These are phyloP conservation scores for Carlito syrichta DNA, from an alignment of 2,113 vertebrate genomes.

Conservation along the genomic window DNA sequence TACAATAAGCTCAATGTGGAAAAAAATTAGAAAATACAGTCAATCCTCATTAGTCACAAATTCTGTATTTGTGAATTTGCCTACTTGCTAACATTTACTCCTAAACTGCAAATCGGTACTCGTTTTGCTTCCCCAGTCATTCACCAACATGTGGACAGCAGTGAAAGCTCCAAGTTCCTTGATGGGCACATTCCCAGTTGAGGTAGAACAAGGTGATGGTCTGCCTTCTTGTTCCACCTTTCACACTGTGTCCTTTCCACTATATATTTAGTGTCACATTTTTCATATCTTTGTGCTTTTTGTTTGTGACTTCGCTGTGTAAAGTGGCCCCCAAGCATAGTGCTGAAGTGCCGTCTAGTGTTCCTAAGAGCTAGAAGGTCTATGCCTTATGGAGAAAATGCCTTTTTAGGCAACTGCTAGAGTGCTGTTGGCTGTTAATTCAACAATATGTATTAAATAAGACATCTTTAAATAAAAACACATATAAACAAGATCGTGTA, in stretches of 20 bases:
- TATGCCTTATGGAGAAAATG: neutral
- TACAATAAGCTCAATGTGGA: neutral
- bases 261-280: neutral
- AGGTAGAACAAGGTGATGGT: neutral
- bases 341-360: neutral
- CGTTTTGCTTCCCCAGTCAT: neutral
- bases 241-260: neutral
- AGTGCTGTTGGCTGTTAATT: neutral
- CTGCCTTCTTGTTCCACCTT: neutral
- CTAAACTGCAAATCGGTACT: neutral
- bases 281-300: constrained; percentile 8
- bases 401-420: neutral
- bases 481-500: neutral
- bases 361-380: neutral
- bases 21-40: constrained; percentile 12
- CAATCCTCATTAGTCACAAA: neutral
- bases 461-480: neutral
- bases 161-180: neutral
- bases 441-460: neutral
- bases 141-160: neutral
- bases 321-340: neutral
- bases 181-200: neutral
- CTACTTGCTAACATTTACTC: neutral
- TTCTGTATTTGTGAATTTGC: neutral
- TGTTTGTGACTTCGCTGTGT: neutral